These are phyloP conservation scores for Rhabditoides inermis DNA, from an alignment of 2,888 invertebrate genomes.

Conservation along the genomic window DNA sequence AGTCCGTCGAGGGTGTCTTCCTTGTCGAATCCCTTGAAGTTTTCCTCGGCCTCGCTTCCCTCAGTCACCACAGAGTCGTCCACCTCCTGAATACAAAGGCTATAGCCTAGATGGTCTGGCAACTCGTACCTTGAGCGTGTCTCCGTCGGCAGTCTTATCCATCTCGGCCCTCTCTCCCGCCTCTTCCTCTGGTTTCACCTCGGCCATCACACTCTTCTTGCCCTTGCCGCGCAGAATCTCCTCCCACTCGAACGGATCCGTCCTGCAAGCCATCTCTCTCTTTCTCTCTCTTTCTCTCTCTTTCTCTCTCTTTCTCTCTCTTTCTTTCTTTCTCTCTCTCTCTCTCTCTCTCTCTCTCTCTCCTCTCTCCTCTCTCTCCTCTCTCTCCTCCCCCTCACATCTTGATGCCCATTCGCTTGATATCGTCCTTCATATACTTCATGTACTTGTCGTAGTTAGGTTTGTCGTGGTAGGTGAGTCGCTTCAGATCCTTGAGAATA, in stretches of 20 bases:
- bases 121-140: too few relatives aligned
- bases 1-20: conserved; percentile 36
- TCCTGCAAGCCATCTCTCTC: too few relatives aligned
- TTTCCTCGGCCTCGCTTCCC: conserved; percentile 13
- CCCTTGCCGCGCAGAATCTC: too few relatives aligned
- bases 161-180: conserved; percentile 27
- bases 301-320: too few relatives aligned
- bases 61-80: conserved; percentile 33
- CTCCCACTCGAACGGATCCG: conserved; percentile 43
- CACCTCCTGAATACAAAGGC: too few relatives aligned
- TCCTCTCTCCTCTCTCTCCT: too few relatives aligned
- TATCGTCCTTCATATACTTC: conserved; percentile 23
- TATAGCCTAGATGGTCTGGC: too few relatives aligned
- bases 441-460: conserved; percentile 28
- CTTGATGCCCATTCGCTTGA: conserved; percentile 22
- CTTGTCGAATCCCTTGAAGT: conserved; percentile 29
- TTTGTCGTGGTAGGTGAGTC: conserved; percentile 27
- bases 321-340: too few relatives aligned
- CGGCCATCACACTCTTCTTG: conserved; percentile 4
- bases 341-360: too few relatives aligned
- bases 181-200: conserved; percentile 24
- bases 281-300: too few relatives aligned
- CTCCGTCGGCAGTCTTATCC: conserved; percentile 24
- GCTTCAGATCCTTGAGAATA: conserved; percentile 21
- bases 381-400: conserved; percentile 22